phyloP scores from a whole-genome alignment of 64 coral and sea anemone species.

The Pocillopora damicornis region DNA sequence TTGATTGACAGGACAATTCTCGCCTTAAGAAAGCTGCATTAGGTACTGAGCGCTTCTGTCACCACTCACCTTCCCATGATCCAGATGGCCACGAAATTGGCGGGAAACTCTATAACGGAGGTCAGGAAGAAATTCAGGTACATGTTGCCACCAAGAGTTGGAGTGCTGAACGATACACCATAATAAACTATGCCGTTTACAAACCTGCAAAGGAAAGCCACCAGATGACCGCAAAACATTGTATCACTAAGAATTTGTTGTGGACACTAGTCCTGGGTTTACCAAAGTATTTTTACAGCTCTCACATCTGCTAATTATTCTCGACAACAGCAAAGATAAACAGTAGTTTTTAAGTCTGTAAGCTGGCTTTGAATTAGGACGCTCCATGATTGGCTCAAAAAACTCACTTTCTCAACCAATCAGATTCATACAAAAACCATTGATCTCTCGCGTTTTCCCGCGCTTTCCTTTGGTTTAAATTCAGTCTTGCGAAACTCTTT shows the following conservation, averaged over 20 bases:
- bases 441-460: not conserved
- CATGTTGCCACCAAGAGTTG: slow-evolving; percentile 63
- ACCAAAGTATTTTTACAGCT: too few species aligned
- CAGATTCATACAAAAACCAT: too few species aligned
- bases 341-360: too few species aligned
- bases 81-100: slow-evolving; percentile 32
- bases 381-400: too few species aligned
- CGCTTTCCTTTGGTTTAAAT: not conserved
- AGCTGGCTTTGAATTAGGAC: too few species aligned
- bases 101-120: slow-evolving; percentile 25
- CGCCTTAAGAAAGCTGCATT: not conserved
- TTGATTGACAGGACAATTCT: not conserved
- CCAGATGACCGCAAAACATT: not conserved
- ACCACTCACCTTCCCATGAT: slow-evolving; percentile 7
- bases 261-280: not conserved
- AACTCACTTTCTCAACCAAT: too few species aligned
- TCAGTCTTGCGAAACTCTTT: not conserved
- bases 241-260: not conserved
- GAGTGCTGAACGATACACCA: slow-evolving; percentile 61
- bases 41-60: not conserved
- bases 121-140: slow-evolving; percentile 63
- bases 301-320: too few species aligned
- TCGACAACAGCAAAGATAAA: too few species aligned
- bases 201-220: slow-evolving; percentile 19
- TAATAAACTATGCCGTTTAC: slow-evolving; percentile 65